Evolutionary conservation across 2,888 invertebrate species (phyloP).

Genomic region (Lissocephala sabroskyi): DNA sequence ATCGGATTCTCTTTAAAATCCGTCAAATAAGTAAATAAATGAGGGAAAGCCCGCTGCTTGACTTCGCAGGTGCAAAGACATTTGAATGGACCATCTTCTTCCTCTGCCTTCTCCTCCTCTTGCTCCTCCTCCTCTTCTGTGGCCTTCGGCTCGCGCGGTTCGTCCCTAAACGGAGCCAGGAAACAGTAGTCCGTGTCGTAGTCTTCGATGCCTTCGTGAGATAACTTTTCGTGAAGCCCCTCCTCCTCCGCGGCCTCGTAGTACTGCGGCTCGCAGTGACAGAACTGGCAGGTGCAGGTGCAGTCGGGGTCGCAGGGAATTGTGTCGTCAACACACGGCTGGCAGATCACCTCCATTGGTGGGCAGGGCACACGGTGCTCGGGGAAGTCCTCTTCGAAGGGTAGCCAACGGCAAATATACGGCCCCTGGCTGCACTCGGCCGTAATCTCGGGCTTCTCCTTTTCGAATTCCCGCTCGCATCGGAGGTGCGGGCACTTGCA

Average conservation of each 20-base stretch:
- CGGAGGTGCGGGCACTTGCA: conserved; percentile 41
- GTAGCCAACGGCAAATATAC: conserved; percentile 55
- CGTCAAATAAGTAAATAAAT: conserved; percentile 37
- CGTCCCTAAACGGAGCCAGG: conserved; percentile 38
- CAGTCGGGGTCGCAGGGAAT: conserved; percentile 37
- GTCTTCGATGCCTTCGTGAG: conserved; percentile 40
- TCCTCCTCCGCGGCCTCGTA: conserved; percentile 28
- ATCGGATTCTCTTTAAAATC: conserved; percentile 27
- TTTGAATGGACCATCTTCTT: conserved; percentile 10
- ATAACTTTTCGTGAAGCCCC: conserved; percentile 26
- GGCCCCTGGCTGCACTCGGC: conserved; percentile 62
- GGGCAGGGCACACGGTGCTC: conserved; percentile 33
- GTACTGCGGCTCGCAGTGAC: conserved; percentile 26
- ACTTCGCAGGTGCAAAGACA: conserved; percentile 36
- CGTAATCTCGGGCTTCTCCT: conserved; percentile 30
- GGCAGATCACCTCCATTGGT: conserved; percentile 36
- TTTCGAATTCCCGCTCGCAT: conserved; percentile 29
- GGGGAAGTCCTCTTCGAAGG: conserved; percentile 24
- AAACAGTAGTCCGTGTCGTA: conserved; percentile 42
- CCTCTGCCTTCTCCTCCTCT: conserved; percentile 1
- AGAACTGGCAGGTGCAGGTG: conserved; percentile 41
- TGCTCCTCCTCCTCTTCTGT: not conserved
- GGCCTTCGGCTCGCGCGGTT: not conserved
- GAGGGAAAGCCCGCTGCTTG: conserved; percentile 29
- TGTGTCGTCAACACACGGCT: conserved; percentile 27